These are phyloP conservation scores for Calonectris borealis DNA, from an alignment of 2,113 vertebrate species.

Conservation along the genomic window DNA sequence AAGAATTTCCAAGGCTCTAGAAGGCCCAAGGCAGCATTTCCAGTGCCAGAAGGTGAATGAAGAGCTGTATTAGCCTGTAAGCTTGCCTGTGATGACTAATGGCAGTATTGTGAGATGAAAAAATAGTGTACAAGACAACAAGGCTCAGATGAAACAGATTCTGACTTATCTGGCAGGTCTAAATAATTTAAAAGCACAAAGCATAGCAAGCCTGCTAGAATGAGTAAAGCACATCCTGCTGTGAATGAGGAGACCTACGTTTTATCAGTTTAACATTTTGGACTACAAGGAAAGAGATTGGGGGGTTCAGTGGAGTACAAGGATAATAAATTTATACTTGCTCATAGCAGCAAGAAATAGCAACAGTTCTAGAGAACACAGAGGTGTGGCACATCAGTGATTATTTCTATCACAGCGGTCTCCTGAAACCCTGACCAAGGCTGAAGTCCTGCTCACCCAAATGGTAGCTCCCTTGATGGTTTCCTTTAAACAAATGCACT, in stretches of 20 bases:
- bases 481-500: not conserved
- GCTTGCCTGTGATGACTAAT: slow-evolving; percentile 69
- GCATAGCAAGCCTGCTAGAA: slow-evolving; percentile 48
- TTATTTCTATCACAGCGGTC: not conserved
- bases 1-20: slow-evolving; percentile 56
- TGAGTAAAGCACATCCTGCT: slow-evolving; percentile 57
- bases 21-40: slow-evolving; percentile 66
- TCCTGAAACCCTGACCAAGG: not conserved
- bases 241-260: slow-evolving; percentile 49
- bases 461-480: not conserved
- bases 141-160: slow-evolving; percentile 72
- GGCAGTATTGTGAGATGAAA: slow-evolving; percentile 58
- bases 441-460: not conserved
- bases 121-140: slow-evolving; percentile 66
- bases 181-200: slow-evolving; percentile 78
- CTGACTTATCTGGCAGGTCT: slow-evolving; percentile 67
- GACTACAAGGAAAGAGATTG: slow-evolving; percentile 23
- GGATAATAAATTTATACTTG: not conserved
- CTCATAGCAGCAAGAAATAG: not conserved
- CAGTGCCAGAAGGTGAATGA: slow-evolving; percentile 67
- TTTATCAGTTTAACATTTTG: slow-evolving; percentile 55
- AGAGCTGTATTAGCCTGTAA: slow-evolving; percentile 62
- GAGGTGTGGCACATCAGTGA: not conserved
- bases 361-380: not conserved
- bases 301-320: not conserved